Evolutionary conservation across 2,113 vertebrate species (phyloP), one percentile per base, ranked within the genome.

Genomic region (Motacilla tschutschensis): DNA sequence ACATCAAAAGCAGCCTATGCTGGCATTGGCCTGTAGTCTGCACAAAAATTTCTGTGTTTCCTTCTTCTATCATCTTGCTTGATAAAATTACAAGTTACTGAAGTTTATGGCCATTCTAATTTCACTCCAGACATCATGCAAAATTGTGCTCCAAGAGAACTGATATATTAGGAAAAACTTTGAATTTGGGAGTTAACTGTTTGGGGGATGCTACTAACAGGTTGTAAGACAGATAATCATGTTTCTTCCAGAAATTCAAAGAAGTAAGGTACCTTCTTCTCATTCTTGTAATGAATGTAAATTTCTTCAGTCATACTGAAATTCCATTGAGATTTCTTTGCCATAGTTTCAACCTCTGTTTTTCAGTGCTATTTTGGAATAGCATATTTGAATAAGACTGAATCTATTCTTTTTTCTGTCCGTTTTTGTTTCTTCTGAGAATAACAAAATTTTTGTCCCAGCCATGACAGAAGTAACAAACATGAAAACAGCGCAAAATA

Each of bases 221-320:
- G 10, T 44, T 74, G 14, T 71, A 60, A 70, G n/a, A 57, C 14
- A 78, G 13, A 65, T 62, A 76, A 90, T 25, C 17, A 3, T 33
- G 51, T 80, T 91, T 87, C 41, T 89, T 83, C 48, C 54, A 85
- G 73, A 77, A 89, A 75, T 83, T 35, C 59, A 72, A 87, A 88
- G 58, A 69, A 57, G 14, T 57, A 15, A 58, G 24, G 60, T 46
- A 51, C 36, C 15, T 36, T 33, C n/a, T 77, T 79, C 53, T 84
- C 19, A 43, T 85, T 93, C 43, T 73, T 80, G 33, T 48, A 82
- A 35, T 38, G 59, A 90, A 73, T 76, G n/a, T 46, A 78, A 8
- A 69, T 81, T 53, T 79, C 50, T 89, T 91, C 63, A 86, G 66
- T 86, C 63, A 44, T 64, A 69, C 78, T 73, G 78, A 81, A 92